phyloP scores from a whole-genome alignment of 2,888 invertebrate species.

The Tinea semifulvella region DNA sequence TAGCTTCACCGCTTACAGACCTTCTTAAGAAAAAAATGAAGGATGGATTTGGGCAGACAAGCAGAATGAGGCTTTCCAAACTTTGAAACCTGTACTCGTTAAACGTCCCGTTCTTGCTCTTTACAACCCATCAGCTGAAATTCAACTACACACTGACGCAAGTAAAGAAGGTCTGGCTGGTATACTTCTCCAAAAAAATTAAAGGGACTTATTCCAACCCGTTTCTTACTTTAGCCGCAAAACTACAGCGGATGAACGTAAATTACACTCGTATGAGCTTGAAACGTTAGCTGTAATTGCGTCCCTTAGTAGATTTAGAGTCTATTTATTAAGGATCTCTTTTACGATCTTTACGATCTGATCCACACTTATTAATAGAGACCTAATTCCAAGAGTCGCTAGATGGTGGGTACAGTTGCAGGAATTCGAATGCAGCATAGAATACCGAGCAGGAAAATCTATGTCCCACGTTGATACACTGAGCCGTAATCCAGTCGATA shows the following conservation, averaged over 20 bases:
- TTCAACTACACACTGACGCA: constrained; percentile 30
- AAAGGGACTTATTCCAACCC: constrained; percentile 16
- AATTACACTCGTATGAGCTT: constrained; percentile 30
- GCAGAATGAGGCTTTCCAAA: constrained; percentile 20
- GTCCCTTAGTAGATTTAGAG: constrained; percentile 27
- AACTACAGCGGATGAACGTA: constrained; percentile 26
- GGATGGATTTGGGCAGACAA: constrained; percentile 21
- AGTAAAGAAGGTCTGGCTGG: constrained; percentile 28
- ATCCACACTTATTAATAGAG: constrained; percentile 25
- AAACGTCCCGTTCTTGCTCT: constrained; percentile 23
- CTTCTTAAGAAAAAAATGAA: constrained; percentile 21
- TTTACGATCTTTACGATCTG: constrained; percentile 30
- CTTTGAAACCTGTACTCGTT: constrained; percentile 21
- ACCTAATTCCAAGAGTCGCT: constrained; percentile 25
- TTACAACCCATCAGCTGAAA: constrained; percentile 21
- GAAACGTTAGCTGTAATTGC: constrained; percentile 32
- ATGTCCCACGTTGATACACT: constrained; percentile 32
- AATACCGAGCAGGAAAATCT: constrained; percentile 21
- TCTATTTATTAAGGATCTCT: constrained; percentile 26
- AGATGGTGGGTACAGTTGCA: constrained; percentile 29
- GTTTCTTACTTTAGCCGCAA: constrained; percentile 27
- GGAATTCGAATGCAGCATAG: constrained; percentile 27
- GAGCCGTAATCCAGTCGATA: constrained; percentile 24
- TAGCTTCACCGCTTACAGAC: too few species aligned
- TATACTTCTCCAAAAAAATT: constrained; percentile 24